Conservation (phyloP, 2,113 vertebrate genomes). For the Cavia aperea region DNA sequence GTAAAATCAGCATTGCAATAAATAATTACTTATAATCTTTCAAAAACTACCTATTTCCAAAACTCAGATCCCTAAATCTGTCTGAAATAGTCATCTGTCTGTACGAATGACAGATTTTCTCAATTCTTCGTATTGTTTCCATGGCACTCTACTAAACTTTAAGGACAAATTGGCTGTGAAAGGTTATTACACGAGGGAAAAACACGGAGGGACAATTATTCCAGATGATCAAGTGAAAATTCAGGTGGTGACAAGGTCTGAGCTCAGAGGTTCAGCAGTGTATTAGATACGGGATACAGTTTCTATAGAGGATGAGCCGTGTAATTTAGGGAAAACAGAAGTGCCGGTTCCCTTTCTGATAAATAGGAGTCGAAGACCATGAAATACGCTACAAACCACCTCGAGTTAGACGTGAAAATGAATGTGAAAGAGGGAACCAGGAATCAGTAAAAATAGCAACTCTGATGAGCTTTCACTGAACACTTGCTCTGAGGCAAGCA, state of each 20-base stretch:
- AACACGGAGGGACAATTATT: constrained; percentile 3
- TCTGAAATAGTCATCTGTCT: background rate
- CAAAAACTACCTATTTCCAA: background rate
- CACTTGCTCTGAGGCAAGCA: background rate
- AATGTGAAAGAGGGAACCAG: background rate
- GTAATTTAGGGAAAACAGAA: background rate
- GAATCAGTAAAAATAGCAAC: background rate
- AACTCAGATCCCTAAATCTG: background rate
- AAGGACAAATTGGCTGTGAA: constrained; percentile 20
- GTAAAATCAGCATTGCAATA: constrained; percentile 39
- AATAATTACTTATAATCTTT: constrained; percentile 31
- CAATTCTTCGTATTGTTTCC: background rate
- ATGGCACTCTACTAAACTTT: background rate
- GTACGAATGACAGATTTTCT: background rate
- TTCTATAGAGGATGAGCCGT: background rate
- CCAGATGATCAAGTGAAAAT: constrained; percentile 3
- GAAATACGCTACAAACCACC: background rate
- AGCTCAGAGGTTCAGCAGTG: background rate
- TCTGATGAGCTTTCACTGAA: background rate
- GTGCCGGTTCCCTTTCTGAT: background rate
- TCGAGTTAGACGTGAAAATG: background rate
- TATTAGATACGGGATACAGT: background rate
- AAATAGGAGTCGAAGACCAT: background rate
- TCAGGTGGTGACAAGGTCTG: constrained; percentile 4
- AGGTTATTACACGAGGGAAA: background rate